A percentile compares a stretch with the other conserved stretches of the same genome.
Evolutionary conservation across 35 echinoderm and acorn worm species (phyloP).

Genomic region (Apostichopus californicus): DNA sequence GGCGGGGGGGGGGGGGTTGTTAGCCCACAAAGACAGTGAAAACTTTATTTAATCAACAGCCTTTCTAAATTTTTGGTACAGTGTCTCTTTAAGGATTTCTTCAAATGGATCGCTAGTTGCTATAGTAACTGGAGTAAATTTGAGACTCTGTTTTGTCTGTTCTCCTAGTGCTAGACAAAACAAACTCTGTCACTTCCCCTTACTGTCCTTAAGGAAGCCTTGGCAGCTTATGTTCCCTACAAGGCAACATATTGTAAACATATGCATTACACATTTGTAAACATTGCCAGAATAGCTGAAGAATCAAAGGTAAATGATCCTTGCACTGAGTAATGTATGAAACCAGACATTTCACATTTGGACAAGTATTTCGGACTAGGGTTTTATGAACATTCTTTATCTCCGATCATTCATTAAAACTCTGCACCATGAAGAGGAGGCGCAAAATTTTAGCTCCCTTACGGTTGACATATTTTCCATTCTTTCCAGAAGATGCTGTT

Average conservation of each 20-base stretch:
- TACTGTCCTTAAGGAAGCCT: not conserved
- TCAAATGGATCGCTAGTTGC: not conserved
- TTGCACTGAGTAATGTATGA: too few species aligned
- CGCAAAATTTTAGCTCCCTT: not conserved
- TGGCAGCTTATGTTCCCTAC: not conserved
- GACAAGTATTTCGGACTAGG: too few species aligned
- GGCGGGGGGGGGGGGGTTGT: too few species aligned
- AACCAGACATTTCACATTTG: too few species aligned
- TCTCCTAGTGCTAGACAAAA: not conserved
- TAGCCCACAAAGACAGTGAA: too few species aligned
- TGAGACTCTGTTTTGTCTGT: not conserved
- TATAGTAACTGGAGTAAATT: not conserved
- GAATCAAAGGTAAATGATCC: too few species aligned
- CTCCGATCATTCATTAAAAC: too few species aligned
- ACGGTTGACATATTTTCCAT: not conserved
- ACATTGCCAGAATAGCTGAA: not conserved
- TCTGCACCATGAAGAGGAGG: slow-evolving; percentile 11
- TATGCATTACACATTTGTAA: not conserved
- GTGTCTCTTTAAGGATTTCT: too few species aligned
- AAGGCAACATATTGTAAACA: not conserved
- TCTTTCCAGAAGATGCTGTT: not conserved
- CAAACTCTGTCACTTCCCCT: not conserved
- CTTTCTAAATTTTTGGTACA: too few species aligned
- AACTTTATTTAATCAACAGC: too few species aligned
- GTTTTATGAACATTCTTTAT: too few species aligned